phyloP scores from a whole-genome alignment of 2,797 vertebrate genomes.

The Pseudochirops cupreus region DNA sequence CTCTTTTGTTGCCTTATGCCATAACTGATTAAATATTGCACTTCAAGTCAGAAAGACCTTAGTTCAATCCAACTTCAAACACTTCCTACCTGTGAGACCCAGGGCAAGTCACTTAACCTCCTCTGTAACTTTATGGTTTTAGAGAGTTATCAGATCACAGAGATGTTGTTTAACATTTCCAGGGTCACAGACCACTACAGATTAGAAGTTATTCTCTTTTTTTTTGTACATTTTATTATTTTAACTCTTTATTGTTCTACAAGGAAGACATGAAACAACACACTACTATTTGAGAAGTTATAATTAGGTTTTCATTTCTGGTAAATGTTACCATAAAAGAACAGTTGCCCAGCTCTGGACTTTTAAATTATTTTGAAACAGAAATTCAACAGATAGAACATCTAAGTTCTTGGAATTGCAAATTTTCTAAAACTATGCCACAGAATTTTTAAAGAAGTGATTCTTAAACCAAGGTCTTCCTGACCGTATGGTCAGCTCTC shows the following conservation, averaged over 20 bases:
- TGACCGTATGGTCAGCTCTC: not conserved
- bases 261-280: not conserved
- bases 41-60: not conserved
- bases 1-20: not conserved
- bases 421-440: conserved; percentile 41
- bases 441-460: not conserved
- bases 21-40: not conserved
- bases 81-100: not conserved
- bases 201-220: not conserved
- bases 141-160: not conserved
- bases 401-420: conserved; percentile 29
- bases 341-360: conserved; percentile 13
- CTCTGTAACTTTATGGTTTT: not conserved
- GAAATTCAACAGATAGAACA: conserved; percentile 50
- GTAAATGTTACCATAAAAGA: conserved; percentile 25
- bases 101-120: not conserved
- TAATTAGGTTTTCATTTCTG: conserved; percentile 6
- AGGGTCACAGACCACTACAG: not conserved
- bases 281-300: conserved; percentile 24
- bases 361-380: conserved; percentile 1
- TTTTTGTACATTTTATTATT: not conserved
- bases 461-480: not conserved
- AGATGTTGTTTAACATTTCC: not conserved
- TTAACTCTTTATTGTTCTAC: conserved; percentile 54
- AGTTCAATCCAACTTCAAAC: not conserved